Conservation (phyloP, 2,113 vertebrate species). For the Rostratula benghalensis region DNA sequence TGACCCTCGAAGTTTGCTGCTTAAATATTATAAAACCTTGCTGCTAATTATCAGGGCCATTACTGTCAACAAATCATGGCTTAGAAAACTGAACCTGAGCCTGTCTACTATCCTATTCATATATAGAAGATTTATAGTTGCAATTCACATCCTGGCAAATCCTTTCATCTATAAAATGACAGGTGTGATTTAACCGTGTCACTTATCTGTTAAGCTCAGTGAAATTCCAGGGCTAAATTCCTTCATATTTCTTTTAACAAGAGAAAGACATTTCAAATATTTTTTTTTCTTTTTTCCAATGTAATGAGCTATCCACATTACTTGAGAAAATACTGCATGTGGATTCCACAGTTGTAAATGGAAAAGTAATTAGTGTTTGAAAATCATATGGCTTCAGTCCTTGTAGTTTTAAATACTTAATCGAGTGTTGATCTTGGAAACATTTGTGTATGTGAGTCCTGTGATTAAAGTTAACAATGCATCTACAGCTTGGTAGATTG, state of each 20-base stretch:
- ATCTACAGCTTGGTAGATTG: not conserved
- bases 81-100: not conserved
- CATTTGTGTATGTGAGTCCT: not conserved
- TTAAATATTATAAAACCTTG: conserved; percentile 44
- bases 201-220: conserved; percentile 13
- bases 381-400: conserved; percentile 21
- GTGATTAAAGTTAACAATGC: not conserved
- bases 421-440: conserved; percentile 7
- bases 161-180: conserved; percentile 48
- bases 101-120: not conserved
- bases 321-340: conserved; percentile 17
- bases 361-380: conserved; percentile 40
- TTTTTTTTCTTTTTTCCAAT: not conserved
- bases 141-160: conserved; percentile 37
- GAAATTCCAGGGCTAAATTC: conserved; percentile 27
- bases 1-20: conserved; percentile 26
- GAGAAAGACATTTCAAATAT: not conserved
- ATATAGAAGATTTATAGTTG: conserved; percentile 32
- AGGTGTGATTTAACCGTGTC: conserved; percentile 21
- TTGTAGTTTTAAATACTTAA: conserved; percentile 15
- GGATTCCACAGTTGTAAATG: not conserved
- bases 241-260: conserved; percentile 10
- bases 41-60: conserved; percentile 46
- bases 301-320: not conserved
- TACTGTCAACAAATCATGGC: conserved; percentile 28